A percentile compares a stretch with the other conserved stretches of the same genome.
phyloP scores from a whole-genome alignment of 2,888 invertebrate genomes.

The Dendrolimus houi region DNA sequence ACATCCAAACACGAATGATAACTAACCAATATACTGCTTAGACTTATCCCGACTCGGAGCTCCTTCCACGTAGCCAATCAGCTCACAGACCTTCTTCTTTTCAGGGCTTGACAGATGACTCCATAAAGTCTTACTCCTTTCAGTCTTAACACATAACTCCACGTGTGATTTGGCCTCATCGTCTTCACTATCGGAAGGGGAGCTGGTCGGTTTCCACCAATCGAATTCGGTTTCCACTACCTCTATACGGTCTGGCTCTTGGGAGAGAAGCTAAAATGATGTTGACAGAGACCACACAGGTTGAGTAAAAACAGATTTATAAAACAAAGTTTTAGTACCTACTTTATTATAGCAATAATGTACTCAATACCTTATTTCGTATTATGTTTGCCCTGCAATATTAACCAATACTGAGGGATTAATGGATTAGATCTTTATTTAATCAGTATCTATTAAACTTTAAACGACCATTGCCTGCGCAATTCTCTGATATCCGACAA shows the following conservation, averaged over 20 bases:
- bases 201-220: constrained; percentile 59
- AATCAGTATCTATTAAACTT: no score
- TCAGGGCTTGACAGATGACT: constrained; percentile 80
- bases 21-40: constrained; percentile 76
- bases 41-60: constrained; percentile 59
- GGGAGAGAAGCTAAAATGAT: constrained; percentile 37
- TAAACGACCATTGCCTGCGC: no score
- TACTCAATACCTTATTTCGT: no score
- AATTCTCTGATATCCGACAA: no score
- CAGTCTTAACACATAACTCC: constrained; percentile 70
- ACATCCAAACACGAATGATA: background rate
- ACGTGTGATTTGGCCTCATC: constrained; percentile 34
- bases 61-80: constrained; percentile 79
- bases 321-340: no score
- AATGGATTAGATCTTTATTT: no score
- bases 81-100: constrained; percentile 75
- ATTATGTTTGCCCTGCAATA: no score
- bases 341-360: no score
- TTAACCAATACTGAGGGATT: no score
- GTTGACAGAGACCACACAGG: no score
- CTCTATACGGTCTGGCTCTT: constrained; percentile 63
- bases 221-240: constrained; percentile 64
- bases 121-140: constrained; percentile 72
- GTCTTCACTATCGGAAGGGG: constrained; percentile 33
- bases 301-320: no score